A percentile compares a stretch with the other conserved stretches of the same genome.
Evolutionary conservation across 2,797 vertebrate genomes (phyloP).

Genomic region (Glossophaga mutica): DNA sequence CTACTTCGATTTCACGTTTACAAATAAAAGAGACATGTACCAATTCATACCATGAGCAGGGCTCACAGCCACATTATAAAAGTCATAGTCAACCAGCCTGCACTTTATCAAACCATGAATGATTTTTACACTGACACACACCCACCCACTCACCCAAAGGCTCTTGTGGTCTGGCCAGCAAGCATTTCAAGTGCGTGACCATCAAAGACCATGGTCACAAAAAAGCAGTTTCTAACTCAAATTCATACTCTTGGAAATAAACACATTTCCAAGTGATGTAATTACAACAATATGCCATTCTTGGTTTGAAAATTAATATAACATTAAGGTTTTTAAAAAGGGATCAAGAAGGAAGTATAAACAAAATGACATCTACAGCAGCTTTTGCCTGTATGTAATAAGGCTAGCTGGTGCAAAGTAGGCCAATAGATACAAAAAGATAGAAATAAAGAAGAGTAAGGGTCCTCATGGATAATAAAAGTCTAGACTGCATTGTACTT

Average conservation of each 20-base stretch:
- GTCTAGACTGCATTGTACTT: conserved; percentile 52
- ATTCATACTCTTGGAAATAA: conserved; percentile 77
- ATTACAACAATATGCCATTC: conserved; percentile 81
- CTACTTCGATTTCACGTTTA: conserved; percentile 66
- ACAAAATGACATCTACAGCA: conserved; percentile 75
- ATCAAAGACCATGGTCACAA: conserved; percentile 65
- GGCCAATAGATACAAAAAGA: not conserved
- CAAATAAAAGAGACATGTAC: conserved; percentile 66
- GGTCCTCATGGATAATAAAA: not conserved
- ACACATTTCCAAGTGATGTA: conserved; percentile 80
- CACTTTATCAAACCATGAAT: conserved; percentile 81
- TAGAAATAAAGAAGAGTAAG: conserved; percentile 18
- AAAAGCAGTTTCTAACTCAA: conserved; percentile 82
- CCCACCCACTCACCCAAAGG: conserved; percentile 6
- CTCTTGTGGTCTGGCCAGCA: conserved; percentile 71
- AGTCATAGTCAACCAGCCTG: conserved; percentile 77
- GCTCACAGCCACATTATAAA: conserved; percentile 74
- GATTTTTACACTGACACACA: conserved; percentile 57
- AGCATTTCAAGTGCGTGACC: conserved; percentile 77
- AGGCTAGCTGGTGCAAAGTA: conserved; percentile 56
- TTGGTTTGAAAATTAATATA: conserved; percentile 79
- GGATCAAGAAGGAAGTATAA: conserved; percentile 78
- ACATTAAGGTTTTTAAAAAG: conserved; percentile 73
- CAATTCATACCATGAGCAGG: conserved; percentile 71
- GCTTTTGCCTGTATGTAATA: conserved; percentile 76